Percentiles rank a stretch among this genome's conserved stretches.
Conservation (phyloP, 2,797 vertebrate genomes). For the Myoxocephalus aenaeus region DNA sequence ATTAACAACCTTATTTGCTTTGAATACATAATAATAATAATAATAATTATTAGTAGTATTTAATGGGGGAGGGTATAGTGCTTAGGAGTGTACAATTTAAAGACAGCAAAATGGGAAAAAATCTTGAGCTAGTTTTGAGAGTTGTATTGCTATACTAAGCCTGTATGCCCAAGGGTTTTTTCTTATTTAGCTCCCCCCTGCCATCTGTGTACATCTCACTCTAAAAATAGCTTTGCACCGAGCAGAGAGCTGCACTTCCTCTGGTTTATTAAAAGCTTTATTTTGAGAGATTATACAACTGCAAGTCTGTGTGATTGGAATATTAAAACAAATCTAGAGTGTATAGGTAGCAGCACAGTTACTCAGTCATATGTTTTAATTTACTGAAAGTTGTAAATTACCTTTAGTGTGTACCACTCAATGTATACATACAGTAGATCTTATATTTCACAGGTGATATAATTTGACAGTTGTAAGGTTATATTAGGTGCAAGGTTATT, state of each 20-base stretch:
- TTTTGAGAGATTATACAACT: conserved; percentile 52
- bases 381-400: not conserved
- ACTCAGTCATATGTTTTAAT: not conserved
- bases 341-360: not conserved
- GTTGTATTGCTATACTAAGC: conserved; percentile 37
- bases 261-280: conserved; percentile 44
- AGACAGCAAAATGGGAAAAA: conserved; percentile 19
- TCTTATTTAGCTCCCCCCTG: conserved; percentile 54
- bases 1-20: not conserved
- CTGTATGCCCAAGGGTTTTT: conserved; percentile 19
- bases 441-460: not conserved
- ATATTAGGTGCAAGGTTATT: not conserved
- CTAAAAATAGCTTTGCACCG: conserved; percentile 74
- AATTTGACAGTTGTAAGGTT: conserved; percentile 7
- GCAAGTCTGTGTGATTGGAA: conserved; percentile 25
- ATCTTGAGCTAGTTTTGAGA: conserved; percentile 19
- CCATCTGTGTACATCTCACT: conserved; percentile 53
- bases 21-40: not conserved
- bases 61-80: not conserved
- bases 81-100: not conserved
- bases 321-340: not conserved
- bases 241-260: conserved; percentile 55
- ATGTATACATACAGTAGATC: not conserved
- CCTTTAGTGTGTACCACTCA: not conserved
- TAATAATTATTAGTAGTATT: not conserved